Conservation (phyloP, 2,797 vertebrate species). For the Phylloscopus collybita region DNA sequence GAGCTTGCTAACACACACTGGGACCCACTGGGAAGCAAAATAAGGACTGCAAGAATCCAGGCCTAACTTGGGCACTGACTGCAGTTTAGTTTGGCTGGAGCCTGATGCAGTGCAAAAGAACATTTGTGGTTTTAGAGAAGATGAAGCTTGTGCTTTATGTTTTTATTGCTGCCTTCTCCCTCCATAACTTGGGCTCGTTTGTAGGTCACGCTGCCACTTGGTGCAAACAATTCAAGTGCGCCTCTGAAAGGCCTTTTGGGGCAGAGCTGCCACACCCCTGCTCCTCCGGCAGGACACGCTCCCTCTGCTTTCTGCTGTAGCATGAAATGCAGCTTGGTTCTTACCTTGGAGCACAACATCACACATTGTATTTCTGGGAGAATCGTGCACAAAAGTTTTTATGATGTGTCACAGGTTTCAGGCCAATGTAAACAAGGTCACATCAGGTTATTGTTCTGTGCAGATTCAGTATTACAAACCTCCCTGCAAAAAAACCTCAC, state of each 20-base stretch:
- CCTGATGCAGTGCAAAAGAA: not conserved
- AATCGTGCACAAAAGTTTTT: not conserved
- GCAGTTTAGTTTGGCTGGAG: not conserved
- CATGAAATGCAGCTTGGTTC: not conserved
- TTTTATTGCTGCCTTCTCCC: not conserved
- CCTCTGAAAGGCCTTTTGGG: not conserved
- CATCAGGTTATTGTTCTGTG: not conserved
- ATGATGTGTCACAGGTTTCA: not conserved
- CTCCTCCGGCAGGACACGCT: not conserved
- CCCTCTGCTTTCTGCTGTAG: accelerated
- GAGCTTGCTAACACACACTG: not conserved
- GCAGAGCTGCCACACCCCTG: not conserved
- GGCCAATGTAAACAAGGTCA: not conserved
- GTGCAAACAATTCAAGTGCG: not conserved
- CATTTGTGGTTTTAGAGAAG: not conserved
- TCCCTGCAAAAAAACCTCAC: not conserved
- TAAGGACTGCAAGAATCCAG: not conserved
- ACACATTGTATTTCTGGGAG: not conserved
- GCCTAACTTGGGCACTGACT: not conserved
- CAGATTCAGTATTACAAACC: not conserved
- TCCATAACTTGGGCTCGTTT: not conserved
- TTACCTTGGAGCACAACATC: not conserved
- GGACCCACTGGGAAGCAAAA: not conserved
- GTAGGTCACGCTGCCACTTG: not conserved
- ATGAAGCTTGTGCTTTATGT: not conserved